Evolutionary conservation across 2,113 vertebrate genomes (phyloP), one percentile per base, ranked within the genome.

Genomic region (Oncorhynchus masou): DNA sequence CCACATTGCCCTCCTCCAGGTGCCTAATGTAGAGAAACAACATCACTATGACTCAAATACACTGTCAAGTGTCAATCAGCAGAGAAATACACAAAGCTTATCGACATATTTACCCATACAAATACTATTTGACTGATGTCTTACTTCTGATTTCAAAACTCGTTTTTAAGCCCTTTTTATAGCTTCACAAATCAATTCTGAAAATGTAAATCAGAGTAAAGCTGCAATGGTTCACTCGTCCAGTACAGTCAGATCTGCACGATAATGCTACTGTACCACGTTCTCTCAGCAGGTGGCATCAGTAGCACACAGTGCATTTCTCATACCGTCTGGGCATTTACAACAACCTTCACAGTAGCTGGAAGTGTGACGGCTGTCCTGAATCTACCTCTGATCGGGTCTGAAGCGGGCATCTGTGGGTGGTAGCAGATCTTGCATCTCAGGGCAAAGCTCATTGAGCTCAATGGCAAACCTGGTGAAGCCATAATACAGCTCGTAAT

Each of bases 391-490:
- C 90, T 99, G 98, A 93, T 99, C 98, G 0, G 96, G 98, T 78
- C 98, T 94, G 90, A 99, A 99, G 51, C 98, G 93, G 3, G 97
- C 96, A 54, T 99, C 98, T 31, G 97, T 98, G 0, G 92, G 87
- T 19, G 97, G 98, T 85, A 99, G 94, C 81, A 96, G 93, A 39
- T 99, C 97, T 88, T 96, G 98, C 72, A 99, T 80, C 73, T 96
- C 94, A 1, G 97, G 97, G 89, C 97, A 97, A 82, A 99, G 93
- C 86, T 99, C 98, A 73, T 99, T 99, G 71, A 99, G 95, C 85
- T 99, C 98, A 83, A 98, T 95, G 76, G 98, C 98, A 87, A 99
- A 99, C 84, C 97, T 95, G 1, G 96, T 98, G 92, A 99, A 99
- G 88, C 98, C 97, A 6, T 99, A 99, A 86, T 99, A 99, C 70